Evolutionary conservation across 2,797 vertebrate species (phyloP), one percentile per base, ranked within the genome.

Genomic region (Anabas testudineus): DNA sequence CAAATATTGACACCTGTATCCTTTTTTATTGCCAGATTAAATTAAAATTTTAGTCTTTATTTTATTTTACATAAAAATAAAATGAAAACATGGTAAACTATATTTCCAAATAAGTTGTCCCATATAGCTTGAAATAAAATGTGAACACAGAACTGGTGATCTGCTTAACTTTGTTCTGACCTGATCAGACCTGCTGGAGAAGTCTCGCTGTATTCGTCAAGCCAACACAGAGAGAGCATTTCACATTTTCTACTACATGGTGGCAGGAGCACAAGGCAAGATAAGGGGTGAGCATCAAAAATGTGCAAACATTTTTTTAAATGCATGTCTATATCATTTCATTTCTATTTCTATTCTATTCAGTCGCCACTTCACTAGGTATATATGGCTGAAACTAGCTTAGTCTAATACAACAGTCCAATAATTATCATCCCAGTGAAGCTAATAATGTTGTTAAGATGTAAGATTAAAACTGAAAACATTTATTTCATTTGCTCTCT

Each of bases 1-100:
- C 97, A 30, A 97, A 96, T 82, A 98, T 99, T 0, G 97, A 99
- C 85, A 98, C 97, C 5, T 99, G 97, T 99, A 99, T 99, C 97
- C 96, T 98, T 78, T 37, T 22, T 8, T 21, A 4, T 28, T 28
- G n/a, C n/a, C 0, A 39, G 10, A 13, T 21, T 1, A 4, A 8
- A 9, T 10, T 2, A n/a, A 18, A n/a, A n/a, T 2, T 34, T 34
- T 1, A 16, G 2, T 26, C 5, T n/a, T 21, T 46, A 6, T 39
- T 3, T 32, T 16, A 26, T 18, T 15, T 12, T 18, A n/a, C n/a
- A n/a, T n/a, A 21, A 28, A 39, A 9, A 7, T 5, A 7, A 49
- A 16, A 3, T 49, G 7, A 12, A 10, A 52, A 30, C 3, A 9
- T 22, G 28, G 4, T 32, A 13, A 30, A 14, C 12, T 7, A n/a